Evolutionary conservation across 37 sponge, comb jelly and placozoan species (phyloP), one percentile per base, ranked within the genome.

Genomic region (Ephydatia muelleri): DNA sequence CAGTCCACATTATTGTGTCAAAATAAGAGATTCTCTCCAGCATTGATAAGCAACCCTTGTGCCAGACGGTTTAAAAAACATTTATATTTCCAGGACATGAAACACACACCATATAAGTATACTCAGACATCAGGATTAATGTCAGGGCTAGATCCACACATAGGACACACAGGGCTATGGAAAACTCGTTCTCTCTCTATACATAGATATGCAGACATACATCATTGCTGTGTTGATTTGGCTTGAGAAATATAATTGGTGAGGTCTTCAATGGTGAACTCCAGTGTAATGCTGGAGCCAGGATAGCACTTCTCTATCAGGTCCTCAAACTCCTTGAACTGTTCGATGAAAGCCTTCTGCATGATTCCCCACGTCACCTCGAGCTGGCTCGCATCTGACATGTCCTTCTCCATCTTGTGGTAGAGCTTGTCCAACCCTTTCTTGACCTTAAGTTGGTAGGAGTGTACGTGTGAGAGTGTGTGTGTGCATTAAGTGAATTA

Each of bases 321-420:
- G 8, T 64, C 75, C 11, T 83, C 57, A 43, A 95, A 93, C 30
- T 88, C 83, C 19, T 65, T 28, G 72, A 83, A 88, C 49, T 97
- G 97, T 23, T 82, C 68, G 28, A 97, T 88, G 67, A 97, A 92
- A 9, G 94, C 87, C 38, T 90, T 81, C 72, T 97, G 97, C 93
- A 95, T 97, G 68, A 47, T 65, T 0, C 89, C 94, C 97, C 97
- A 97, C 25, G 93, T 90, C 22, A 97, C 97, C 76, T 91, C 82
- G 38, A 93, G 87, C 29, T 85, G 73, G 1, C 85, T 90, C 64
- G 88, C 93, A n/a, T 93, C 96, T 16, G 88, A 89, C 31, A 97
- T 83, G 23, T 97, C 97, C 83, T 91, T 93, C 85, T 97, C 97
- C 36, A 93, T 89, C 47, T 91, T 84, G 39, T 83, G 88, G 74